Evolutionary conservation across 1,140 invertebrate species (phyloP).

Genomic region (Dufourea novaeangliae): DNA sequence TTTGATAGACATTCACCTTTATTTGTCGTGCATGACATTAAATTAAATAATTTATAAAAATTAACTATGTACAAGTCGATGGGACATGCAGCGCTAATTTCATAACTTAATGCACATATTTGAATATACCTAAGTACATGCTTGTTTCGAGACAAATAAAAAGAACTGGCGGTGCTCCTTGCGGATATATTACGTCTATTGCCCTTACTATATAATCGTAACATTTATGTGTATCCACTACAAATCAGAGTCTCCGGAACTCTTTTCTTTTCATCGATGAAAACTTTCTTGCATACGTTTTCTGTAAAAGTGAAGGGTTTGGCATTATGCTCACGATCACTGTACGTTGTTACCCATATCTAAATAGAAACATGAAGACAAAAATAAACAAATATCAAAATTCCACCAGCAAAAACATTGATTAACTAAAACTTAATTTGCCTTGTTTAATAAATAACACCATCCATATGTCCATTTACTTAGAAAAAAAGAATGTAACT

Average conservation of each 20-base stretch:
- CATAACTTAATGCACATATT: slow-evolving; percentile 72
- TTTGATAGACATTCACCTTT: slow-evolving; percentile 55
- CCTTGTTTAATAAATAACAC: neutral
- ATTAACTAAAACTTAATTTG: slow-evolving; percentile 39
- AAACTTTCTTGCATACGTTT: slow-evolving; percentile 74
- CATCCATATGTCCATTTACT: neutral
- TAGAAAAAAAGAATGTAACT: slow-evolving; percentile 25
- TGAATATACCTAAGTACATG: slow-evolving; percentile 77
- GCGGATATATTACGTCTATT: slow-evolving; percentile 70
- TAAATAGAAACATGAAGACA: slow-evolving; percentile 70
- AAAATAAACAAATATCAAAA: slow-evolving; percentile 69
- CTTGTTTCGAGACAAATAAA: slow-evolving; percentile 69
- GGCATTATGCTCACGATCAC: slow-evolving; percentile 71
- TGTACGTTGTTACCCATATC: slow-evolving; percentile 72
- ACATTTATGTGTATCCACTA: slow-evolving; percentile 72
- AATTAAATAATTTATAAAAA: slow-evolving; percentile 80
- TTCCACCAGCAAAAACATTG: slow-evolving; percentile 16
- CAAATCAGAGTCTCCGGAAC: slow-evolving; percentile 73
- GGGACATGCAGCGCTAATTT: slow-evolving; percentile 75
- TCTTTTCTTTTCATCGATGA: slow-evolving; percentile 73
- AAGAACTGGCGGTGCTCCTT: slow-evolving; percentile 72
- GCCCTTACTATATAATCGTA: slow-evolving; percentile 67
- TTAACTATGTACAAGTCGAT: slow-evolving; percentile 80
- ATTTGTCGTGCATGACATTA: slow-evolving; percentile 65
- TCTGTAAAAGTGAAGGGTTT: slow-evolving; percentile 71